Percentiles rank a stretch among this genome's conserved stretches.
Conservation (phyloP, 2,888 invertebrate genomes). For the Frankliniella intonsa region DNA sequence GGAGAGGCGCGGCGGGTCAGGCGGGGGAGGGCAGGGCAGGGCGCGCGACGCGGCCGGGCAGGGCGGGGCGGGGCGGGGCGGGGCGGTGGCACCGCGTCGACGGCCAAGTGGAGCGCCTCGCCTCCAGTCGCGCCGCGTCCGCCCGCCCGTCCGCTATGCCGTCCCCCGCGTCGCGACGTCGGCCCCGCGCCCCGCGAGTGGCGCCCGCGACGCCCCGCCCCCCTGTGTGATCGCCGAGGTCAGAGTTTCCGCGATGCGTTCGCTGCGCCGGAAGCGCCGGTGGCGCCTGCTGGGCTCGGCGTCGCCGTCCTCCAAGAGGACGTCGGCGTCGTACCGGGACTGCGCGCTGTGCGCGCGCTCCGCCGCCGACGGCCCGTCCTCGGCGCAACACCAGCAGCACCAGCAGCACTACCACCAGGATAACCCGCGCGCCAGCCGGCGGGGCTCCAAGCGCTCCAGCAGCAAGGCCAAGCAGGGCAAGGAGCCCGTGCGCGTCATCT, state of each 20-base stretch:
- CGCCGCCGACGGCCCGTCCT: background rate
- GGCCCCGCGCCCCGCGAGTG: background rate
- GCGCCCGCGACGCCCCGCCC: background rate
- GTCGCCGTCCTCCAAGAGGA: background rate
- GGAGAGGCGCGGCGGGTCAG: background rate
- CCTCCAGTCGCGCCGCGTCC: background rate
- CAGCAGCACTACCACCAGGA: background rate
- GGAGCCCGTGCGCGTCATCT: slow-evolving; percentile 1
- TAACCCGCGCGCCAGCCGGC: background rate
- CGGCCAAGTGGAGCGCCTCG: background rate
- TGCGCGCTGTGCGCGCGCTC: background rate
- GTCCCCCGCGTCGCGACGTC: background rate
- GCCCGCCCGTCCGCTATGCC: background rate
- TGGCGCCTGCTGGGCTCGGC: background rate
- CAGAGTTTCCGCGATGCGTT: background rate
- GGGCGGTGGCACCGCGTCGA: background rate
- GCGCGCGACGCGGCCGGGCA: background rate
- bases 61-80: background rate
- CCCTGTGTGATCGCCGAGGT: background rate
- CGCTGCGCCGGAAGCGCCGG: slow-evolving; percentile 10
- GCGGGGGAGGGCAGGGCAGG: background rate
- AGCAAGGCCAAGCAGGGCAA: background rate
- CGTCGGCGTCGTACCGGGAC: slow-evolving; percentile 19
- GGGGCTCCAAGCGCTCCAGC: background rate
- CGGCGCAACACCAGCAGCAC: background rate